Evolutionary conservation across 1,140 invertebrate genomes (phyloP), one percentile per base, ranked within the genome.

Genomic region (Zaprionus camerounensis): DNA sequence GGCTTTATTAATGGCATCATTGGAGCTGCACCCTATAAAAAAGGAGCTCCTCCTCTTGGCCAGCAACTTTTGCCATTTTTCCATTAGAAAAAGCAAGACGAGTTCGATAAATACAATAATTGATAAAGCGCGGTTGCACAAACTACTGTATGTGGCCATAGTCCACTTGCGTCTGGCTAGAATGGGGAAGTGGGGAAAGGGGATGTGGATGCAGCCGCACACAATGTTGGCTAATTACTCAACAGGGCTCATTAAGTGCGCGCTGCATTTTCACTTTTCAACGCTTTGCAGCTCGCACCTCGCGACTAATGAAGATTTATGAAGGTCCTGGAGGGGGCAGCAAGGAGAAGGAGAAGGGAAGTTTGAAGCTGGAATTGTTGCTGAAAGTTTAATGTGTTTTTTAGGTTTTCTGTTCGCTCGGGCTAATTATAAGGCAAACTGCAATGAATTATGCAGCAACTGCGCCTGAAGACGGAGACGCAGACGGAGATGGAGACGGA

Each of bases 201-300:
- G 22, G 0, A 34, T 7, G 12, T 6, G 9, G 20, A 53, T 58
- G 57, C 55, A 80, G 51, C 69, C 74, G 53, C 67, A 76, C 85
- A 88, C 84, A 88, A 88, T 88, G 85, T 84, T 87, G 84, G 84
- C 84, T 87, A 87, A 87, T 87, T 87, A 87, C 84, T 87, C 85
- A 88, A 84, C 84, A 78, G 70, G 84, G 84, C 84, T 87, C 84
- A 87, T 87, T 87, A 88, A 90, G 84, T 84, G 84, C 77, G 78
- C 81, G 81, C 78, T 87, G 85, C 82, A 88, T 87, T 87, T 87
- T 87, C 84, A 87, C 84, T 87, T 87, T 87, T 87, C 84, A 87
- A 88, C 81, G 85, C 84, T 80, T 81, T 81, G 72, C 83, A 83
- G 71, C 77, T 80, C 67, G 55, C 71, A 11, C 66, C 3, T n/a